Evolutionary conservation across 2,113 vertebrate species (phyloP).

Genomic region (Athene noctua): DNA sequence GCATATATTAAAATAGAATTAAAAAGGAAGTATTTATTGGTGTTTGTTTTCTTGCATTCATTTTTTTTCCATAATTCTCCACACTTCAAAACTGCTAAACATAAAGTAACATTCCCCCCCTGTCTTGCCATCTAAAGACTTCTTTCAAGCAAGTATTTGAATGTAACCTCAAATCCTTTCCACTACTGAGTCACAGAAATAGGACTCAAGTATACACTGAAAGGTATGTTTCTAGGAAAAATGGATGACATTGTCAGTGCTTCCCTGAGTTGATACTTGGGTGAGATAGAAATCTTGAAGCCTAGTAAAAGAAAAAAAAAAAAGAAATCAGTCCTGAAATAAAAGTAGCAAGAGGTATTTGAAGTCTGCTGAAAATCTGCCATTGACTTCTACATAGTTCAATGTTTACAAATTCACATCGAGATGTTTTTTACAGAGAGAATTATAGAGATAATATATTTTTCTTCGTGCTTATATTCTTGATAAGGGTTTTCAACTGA

Average conservation of each 20-base stretch:
- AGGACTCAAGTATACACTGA: neutral
- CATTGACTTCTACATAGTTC: neutral
- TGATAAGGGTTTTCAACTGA: neutral
- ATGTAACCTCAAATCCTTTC: neutral
- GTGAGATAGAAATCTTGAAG: neutral
- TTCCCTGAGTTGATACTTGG: neutral
- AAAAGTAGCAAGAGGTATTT: neutral
- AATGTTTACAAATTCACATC: neutral
- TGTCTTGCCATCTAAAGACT: neutral
- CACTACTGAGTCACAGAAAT: neutral
- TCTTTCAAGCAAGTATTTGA: neutral
- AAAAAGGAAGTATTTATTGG: neutral
- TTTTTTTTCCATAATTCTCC: neutral
- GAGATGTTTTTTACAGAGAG: neutral
- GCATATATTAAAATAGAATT: neutral
- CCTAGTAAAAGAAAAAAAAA: neutral
- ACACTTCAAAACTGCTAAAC: neutral
- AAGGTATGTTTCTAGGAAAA: neutral
- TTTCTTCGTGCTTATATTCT: constrained; percentile 13
- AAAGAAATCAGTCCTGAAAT: neutral
- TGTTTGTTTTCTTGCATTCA: neutral
- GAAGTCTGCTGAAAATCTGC: neutral
- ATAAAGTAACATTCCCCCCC: neutral
- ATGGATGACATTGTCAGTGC: neutral
- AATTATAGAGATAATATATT: constrained; percentile 10